Base-by-base conservation (phyloP, 2,888 invertebrate genomes). In the Nemotelus pantherinus region DNA sequence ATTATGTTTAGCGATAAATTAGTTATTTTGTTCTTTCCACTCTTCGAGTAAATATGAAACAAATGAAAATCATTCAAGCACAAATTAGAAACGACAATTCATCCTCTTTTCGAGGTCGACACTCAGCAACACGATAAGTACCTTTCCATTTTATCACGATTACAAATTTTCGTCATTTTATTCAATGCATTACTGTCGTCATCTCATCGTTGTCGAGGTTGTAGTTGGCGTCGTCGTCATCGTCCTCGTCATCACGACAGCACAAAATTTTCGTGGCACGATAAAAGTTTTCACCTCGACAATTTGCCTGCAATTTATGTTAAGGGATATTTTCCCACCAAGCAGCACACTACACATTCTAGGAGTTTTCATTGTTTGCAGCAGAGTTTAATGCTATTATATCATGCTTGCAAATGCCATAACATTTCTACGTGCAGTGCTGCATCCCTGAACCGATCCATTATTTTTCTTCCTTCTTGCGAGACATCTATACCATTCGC, bases 331-430 rank as follows among this genome's bases (percentile, higher is more conserved):
- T 74, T 60, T 74, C 60, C 74, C 74, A 63, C 74, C 48, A 60
- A 60, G 60, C 39, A 25, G 25, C 25, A 25, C 25, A 25, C 25
- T 25, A 25, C 25, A 25, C 25, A 25, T 25, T 25, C 25, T 25
- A 25, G 25, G 25, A 25, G 25, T 47, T 60, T 74, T 48, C 60
- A 48, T 74, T 74, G 74, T 74, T 74, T 74, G 74, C 70, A 55
- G 63, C 74, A 74, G 25, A 25, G 74, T 74, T 74, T 74, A 63
- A 74, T 63, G 74, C 74, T 60, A 74, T 74, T 74, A 74, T 74
- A 63, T 74, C 44, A 74, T 74, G 10, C 74, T 74, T 74, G 47
- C 48, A 50, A 60, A 50, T 50, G 10, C 68, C 50, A 68, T 39
- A 68, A 53, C 70, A 55, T 65, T n/a, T 41, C 10, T 3, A 43